Conservation (phyloP, 1,140 invertebrate species). For the Cheumatopsyche charites region DNA sequence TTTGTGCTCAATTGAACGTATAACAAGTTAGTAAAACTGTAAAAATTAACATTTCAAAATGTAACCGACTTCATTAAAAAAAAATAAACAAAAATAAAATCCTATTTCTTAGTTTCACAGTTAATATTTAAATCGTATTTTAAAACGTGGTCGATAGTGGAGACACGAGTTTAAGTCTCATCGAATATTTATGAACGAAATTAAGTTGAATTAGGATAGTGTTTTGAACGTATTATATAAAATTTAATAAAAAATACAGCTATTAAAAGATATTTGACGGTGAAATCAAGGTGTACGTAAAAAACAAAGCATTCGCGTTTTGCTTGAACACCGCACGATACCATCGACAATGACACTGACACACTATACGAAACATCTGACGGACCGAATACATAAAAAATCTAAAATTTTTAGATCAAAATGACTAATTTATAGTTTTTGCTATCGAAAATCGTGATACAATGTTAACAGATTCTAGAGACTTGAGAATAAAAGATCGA, state of each 20-base stretch:
- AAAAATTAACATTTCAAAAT: no score
- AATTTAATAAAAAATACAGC: neutral
- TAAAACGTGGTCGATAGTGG: no score
- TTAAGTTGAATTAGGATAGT: neutral
- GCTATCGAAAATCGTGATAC: neutral
- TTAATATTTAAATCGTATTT: no score
- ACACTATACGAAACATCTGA: slow-evolving; percentile 12
- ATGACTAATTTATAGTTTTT: neutral
- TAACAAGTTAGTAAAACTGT: no score
- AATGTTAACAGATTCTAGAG: no score
- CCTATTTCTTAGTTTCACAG: no score
- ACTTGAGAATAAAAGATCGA: no score
- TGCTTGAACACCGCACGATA: slow-evolving; percentile 1
- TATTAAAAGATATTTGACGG: neutral
- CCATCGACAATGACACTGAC: slow-evolving; percentile 8
- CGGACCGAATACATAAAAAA: neutral
- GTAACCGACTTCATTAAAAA: no score
- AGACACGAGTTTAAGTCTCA: no score
- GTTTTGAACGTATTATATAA: neutral
- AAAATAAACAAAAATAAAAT: no score
- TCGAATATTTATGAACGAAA: neutral
- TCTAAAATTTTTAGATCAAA: neutral
- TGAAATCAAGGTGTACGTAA: slow-evolving; percentile 6
- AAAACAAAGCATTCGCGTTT: slow-evolving; percentile 17
- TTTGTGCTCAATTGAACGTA: no score